Evolutionary conservation across 2,797 vertebrate genomes (phyloP).

Genomic region (Mastacembelus armatus): DNA sequence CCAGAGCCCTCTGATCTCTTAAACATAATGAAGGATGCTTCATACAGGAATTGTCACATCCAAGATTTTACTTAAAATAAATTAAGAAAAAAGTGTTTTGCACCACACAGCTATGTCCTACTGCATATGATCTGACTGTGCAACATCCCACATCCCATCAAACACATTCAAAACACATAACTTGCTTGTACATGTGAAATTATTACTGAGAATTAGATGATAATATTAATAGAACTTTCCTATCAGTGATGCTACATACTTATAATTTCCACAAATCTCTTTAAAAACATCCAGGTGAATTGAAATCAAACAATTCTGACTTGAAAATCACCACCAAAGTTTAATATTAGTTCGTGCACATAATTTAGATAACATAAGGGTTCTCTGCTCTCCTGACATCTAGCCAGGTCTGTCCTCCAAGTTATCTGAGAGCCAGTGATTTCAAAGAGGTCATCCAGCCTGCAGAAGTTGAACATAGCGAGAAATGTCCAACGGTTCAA

Average conservation of each 20-base stretch:
- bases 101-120: background rate
- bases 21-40: slow-evolving; percentile 38
- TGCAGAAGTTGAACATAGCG: slow-evolving; percentile 1
- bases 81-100: background rate
- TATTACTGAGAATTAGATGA: too few species aligned
- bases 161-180: background rate
- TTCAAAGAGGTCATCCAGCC: slow-evolving; percentile 1
- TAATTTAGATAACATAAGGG: slow-evolving; percentile 2
- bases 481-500: background rate
- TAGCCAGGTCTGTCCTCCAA: background rate
- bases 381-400: background rate
- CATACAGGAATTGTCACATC: slow-evolving; percentile 1
- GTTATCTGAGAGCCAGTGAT: slow-evolving; percentile 8
- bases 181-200: background rate
- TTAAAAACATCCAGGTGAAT: background rate
- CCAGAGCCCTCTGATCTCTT: too few species aligned
- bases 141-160: background rate
- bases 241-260: too few species aligned
- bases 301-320: background rate
- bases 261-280: slow-evolving; percentile 2
- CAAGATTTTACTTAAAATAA: slow-evolving; percentile 8
- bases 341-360: slow-evolving; percentile 9
- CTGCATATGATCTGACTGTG: background rate
- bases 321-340: background rate
- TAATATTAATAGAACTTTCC: too few species aligned